Evolutionary conservation across 2,113 vertebrate species (phyloP).

Genomic region (Apeltes quadracus): DNA sequence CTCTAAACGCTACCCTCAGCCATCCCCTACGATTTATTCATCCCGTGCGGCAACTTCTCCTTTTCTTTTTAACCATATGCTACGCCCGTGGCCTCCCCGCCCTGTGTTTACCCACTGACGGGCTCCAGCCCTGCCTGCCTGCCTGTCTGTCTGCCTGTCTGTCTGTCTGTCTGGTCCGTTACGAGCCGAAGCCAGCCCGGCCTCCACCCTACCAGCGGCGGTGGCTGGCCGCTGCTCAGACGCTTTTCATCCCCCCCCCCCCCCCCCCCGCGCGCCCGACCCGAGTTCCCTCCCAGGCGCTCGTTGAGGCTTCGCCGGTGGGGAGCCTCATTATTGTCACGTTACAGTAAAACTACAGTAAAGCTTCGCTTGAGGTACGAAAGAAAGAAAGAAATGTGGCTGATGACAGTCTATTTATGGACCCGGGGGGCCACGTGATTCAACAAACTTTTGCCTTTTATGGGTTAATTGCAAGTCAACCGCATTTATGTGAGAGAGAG

Average conservation of each 20-base stretch:
- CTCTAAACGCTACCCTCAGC: conserved; percentile 46
- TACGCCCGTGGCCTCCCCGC: conserved; percentile 30
- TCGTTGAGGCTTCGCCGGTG: conserved; percentile 46
- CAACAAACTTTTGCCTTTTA: conserved; percentile 65
- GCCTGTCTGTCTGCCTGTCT: too few species aligned
- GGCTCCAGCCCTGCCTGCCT: conserved; percentile 14
- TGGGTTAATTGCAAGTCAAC: conserved; percentile 66
- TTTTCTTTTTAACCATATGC: conserved; percentile 43
- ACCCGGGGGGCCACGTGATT: conserved; percentile 26
- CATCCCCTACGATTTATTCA: conserved; percentile 59
- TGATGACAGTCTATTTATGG: conserved; percentile 57
- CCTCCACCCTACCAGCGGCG: conserved; percentile 60
- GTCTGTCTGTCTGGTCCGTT: conserved; percentile 44
- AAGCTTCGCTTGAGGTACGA: conserved; percentile 48
- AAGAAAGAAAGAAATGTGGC: conserved; percentile 39
- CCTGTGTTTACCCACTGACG: conserved; percentile 32
- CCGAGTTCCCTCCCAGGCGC: conserved; percentile 33
- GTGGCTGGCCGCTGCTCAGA: conserved; percentile 43
- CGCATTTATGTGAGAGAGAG: conserved; percentile 49
- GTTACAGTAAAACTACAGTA: conserved; percentile 41
- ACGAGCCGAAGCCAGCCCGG: conserved; percentile 46
- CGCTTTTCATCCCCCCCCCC: conserved; percentile 47
- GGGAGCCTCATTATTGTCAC: conserved; percentile 55
- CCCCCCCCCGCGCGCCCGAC: conserved; percentile 13
- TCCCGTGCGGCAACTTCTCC: not conserved